phyloP scores from a whole-genome alignment of 2,797 vertebrate genomes.

The Syngnathus acus region DNA sequence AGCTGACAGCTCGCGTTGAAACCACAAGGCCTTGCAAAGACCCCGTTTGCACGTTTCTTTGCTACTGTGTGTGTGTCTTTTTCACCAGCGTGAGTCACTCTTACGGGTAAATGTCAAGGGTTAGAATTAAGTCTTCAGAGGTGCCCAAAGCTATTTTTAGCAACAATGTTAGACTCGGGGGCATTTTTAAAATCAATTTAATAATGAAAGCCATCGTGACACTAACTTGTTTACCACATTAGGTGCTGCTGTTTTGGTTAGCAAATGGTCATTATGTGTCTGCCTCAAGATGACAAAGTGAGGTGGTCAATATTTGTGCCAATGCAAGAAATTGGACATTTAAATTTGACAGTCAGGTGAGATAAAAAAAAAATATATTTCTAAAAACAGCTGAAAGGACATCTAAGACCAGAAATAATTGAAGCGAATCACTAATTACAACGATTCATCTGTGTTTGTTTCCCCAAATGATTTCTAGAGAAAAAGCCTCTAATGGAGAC shows the following conservation, averaged over 20 bases:
- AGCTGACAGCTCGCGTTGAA: slow-evolving; percentile 60
- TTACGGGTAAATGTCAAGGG: slow-evolving; percentile 63
- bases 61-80: slow-evolving; percentile 15
- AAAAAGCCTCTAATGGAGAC: background rate
- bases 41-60: slow-evolving; percentile 33
- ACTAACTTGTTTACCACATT: background rate
- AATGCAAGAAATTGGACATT: background rate
- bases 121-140: slow-evolving; percentile 48
- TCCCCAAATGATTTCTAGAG: background rate
- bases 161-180: slow-evolving; percentile 14
- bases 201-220: no score
- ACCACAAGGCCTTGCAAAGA: slow-evolving; percentile 54
- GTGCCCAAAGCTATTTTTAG: slow-evolving; percentile 32
- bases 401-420: background rate
- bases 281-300: background rate
- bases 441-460: background rate
- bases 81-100: slow-evolving; percentile 47
- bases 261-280: background rate
- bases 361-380: background rate
- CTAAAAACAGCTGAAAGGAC: background rate
- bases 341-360: background rate
- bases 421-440: background rate
- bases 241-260: background rate
- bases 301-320: background rate
- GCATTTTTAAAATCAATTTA: background rate